Evolutionary conservation across 1,140 invertebrate species (phyloP).

Genomic region (Orius insidiosus): DNA sequence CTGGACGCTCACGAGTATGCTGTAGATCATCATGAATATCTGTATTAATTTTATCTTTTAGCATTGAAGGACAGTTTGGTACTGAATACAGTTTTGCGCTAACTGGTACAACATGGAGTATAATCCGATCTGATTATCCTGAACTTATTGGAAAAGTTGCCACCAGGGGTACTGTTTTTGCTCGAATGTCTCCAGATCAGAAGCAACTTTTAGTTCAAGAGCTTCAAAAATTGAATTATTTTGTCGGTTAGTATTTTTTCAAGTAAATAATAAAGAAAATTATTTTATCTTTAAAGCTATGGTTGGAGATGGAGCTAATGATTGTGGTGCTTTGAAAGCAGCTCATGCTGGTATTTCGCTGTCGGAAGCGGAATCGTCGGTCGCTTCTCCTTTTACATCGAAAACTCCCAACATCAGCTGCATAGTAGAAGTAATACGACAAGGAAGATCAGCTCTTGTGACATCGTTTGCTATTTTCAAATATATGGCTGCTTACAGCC

Average conservation of each 20-base stretch:
- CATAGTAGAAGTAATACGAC: conserved; percentile 42
- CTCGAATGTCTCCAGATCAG: conserved; percentile 89
- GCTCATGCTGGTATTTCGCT: conserved; percentile 89
- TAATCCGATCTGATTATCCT: conserved; percentile 45
- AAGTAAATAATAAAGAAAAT: no score
- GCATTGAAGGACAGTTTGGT: background rate
- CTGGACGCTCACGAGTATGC: background rate
- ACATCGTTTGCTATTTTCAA: conserved; percentile 94
- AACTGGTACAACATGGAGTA: conserved; percentile 54
- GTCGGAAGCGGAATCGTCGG: conserved; percentile 83
- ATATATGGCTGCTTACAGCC: conserved; percentile 89
- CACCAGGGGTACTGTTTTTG: conserved; percentile 70
- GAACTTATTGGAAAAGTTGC: conserved; percentile 49
- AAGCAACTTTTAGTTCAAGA: conserved; percentile 80
- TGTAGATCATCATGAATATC: no score
- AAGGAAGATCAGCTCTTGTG: conserved; percentile 77
- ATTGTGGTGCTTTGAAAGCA: conserved; percentile 81
- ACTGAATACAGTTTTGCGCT: conserved; percentile 30
- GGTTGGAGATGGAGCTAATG: conserved; percentile 87
- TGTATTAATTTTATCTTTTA: no score
- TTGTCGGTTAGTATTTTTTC: conserved; percentile 45
- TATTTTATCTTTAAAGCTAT: conserved; percentile 47
- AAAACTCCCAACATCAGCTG: conserved; percentile 76
- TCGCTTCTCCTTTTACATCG: conserved; percentile 89
- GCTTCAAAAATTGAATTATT: conserved; percentile 65